A percentile compares a stretch with the other conserved stretches of the same genome.
These are phyloP conservation scores for Sebastes itinus DNA, from an alignment of 2,797 vertebrate genomes.

Conservation along the genomic window DNA sequence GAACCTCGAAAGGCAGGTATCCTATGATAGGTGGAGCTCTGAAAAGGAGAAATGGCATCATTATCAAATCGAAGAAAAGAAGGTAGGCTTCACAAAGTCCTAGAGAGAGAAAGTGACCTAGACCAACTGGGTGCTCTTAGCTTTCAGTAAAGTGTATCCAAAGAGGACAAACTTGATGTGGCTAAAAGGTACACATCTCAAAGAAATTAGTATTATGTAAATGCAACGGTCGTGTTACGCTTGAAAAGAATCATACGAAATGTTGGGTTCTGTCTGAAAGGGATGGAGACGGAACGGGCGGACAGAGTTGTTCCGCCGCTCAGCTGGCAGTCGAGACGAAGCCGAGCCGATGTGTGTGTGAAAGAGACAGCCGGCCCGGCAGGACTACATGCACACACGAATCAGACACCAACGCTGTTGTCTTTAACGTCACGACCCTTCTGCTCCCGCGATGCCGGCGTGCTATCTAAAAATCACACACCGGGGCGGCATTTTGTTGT, in stretches of 20 bases:
- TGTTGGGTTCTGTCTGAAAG: neutral
- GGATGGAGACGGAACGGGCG: too few relatives aligned
- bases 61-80: neutral
- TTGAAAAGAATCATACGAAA: neutral
- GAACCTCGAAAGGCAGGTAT: constrained; percentile 97
- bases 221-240: neutral
- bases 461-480: too few relatives aligned
- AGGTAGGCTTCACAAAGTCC: neutral
- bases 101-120: neutral
- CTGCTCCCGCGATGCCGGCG: too few relatives aligned
- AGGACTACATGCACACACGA: too few relatives aligned
- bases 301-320: too few relatives aligned
- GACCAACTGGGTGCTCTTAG: neutral
- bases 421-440: too few relatives aligned
- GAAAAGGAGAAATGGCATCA: constrained; percentile 43
- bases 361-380: too few relatives aligned
- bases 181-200: neutral
- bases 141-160: neutral
- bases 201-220: neutral
- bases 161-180: neutral
- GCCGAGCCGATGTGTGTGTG: too few relatives aligned
- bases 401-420: too few relatives aligned
- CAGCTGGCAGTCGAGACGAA: too few relatives aligned
- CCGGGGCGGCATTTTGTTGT: too few relatives aligned
- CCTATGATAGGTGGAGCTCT: constrained; percentile 99